A percentile compares a stretch with the other conserved stretches of the same genome.
phyloP scores from a whole-genome alignment of 2,797 vertebrate species.

The Mustela erminea region DNA sequence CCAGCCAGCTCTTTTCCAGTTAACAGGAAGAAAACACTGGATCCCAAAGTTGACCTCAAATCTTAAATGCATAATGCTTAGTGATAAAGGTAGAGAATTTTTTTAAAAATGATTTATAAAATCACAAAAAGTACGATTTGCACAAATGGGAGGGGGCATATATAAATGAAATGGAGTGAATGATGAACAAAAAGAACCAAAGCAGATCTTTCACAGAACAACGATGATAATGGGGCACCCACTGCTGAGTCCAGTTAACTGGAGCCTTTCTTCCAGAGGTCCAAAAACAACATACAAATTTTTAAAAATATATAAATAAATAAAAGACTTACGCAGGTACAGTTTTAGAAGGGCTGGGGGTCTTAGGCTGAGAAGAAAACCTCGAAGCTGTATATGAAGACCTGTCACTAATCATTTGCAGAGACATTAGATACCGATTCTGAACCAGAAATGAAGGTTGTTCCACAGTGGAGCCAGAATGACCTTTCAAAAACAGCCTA shows the following conservation, averaged over 20 bases:
- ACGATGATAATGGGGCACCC: neutral
- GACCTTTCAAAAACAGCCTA: slow-evolving; percentile 49
- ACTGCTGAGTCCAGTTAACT: neutral
- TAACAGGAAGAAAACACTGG: neutral
- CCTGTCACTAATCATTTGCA: slow-evolving; percentile 21
- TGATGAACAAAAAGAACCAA: neutral
- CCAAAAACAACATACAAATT: neutral
- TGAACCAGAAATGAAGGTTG: neutral
- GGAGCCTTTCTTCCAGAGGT: neutral
- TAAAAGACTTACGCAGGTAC: neutral
- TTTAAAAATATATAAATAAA: neutral
- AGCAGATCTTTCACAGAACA: neutral
- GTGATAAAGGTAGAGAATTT: neutral
- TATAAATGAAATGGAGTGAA: neutral
- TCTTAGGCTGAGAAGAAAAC: neutral
- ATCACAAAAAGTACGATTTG: neutral
- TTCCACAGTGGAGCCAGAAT: neutral
- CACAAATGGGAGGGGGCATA: neutral
- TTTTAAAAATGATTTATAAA: neutral
- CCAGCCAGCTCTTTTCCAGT: neutral
- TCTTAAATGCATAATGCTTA: neutral
- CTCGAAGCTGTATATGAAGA: neutral
- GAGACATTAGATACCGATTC: slow-evolving; percentile 27
- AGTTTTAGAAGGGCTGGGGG: neutral
- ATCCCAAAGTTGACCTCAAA: neutral